Percentiles rank a stretch among this genome's conserved stretches.
Evolutionary conservation across 2,113 vertebrate species (phyloP).

Genomic region (Rhynchopsitta pachyrhyncha): DNA sequence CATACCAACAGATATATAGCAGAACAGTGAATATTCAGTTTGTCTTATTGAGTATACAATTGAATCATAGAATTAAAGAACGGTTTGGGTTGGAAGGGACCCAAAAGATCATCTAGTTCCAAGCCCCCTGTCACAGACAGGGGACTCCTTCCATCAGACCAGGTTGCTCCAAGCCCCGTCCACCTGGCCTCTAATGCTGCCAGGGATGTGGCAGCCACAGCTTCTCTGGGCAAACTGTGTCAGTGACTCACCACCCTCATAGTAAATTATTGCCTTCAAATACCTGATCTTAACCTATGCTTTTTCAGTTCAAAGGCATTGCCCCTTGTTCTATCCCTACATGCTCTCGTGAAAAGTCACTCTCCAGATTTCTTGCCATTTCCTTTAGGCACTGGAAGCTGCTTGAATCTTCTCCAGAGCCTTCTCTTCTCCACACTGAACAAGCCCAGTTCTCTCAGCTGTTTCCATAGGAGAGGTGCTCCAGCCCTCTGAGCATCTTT

Average conservation of each 20-base stretch:
- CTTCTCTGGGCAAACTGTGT: background rate
- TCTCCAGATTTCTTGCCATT: background rate
- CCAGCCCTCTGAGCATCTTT: background rate
- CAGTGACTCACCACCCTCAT: background rate
- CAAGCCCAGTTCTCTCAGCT: background rate
- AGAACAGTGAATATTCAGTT: background rate
- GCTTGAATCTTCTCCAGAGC: background rate
- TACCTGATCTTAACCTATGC: background rate
- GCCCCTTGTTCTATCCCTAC: background rate
- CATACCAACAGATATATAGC: background rate
- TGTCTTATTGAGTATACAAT: background rate
- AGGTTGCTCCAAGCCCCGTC: background rate
- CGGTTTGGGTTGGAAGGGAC: background rate
- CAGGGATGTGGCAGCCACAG: background rate
- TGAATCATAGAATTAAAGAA: background rate
- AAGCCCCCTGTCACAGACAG: background rate
- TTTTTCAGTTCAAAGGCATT: background rate
- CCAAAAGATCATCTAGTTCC: background rate
- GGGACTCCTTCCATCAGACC: background rate
- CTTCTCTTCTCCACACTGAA: background rate
- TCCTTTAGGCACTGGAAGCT: background rate
- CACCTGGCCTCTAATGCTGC: background rate
- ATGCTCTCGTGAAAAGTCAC: background rate
- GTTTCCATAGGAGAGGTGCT: background rate
- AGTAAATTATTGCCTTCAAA: background rate